These are phyloP conservation scores for Euclidia mi DNA, from an alignment of 2,888 invertebrate species.

Conservation along the genomic window DNA sequence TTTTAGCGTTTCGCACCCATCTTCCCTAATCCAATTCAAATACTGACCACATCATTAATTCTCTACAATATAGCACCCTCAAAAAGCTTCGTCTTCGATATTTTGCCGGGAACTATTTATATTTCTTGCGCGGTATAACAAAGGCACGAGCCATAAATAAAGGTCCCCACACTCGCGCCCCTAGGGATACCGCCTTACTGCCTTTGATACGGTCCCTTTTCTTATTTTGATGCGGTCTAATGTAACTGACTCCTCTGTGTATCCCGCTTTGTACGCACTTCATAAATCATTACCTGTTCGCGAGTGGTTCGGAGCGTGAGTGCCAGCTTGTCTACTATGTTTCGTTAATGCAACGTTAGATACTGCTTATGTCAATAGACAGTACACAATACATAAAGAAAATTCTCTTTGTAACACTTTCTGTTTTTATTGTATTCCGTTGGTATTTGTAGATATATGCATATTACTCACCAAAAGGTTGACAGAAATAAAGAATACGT, in stretches of 20 bases:
- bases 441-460: background rate
- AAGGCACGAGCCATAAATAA: slow-evolving; percentile 86
- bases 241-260: slow-evolving; percentile 78
- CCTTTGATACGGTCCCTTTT: slow-evolving; percentile 88
- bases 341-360: slow-evolving; percentile 11
- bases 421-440: too few relatives aligned
- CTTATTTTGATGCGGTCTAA: slow-evolving; percentile 87
- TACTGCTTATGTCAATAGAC: background rate
- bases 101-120: slow-evolving; percentile 88
- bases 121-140: slow-evolving; percentile 84
- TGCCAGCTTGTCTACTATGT: slow-evolving; percentile 33
- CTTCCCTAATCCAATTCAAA: slow-evolving; percentile 85
- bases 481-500: too few relatives aligned
- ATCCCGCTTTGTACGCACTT: slow-evolving; percentile 76
- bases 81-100: slow-evolving; percentile 82
- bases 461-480: too few relatives aligned
- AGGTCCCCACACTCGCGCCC: slow-evolving; percentile 72
- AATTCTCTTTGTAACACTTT: too few relatives aligned
- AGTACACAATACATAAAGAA: too few relatives aligned
- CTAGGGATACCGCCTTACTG: slow-evolving; percentile 81
- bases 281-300: slow-evolving; percentile 87
- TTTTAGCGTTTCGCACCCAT: slow-evolving; percentile 81
- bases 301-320: slow-evolving; percentile 45
- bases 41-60: slow-evolving; percentile 90
- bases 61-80: slow-evolving; percentile 86